Base-by-base conservation (phyloP, 2,797 vertebrate genomes). In the Allenopithecus nigroviridis region DNA sequence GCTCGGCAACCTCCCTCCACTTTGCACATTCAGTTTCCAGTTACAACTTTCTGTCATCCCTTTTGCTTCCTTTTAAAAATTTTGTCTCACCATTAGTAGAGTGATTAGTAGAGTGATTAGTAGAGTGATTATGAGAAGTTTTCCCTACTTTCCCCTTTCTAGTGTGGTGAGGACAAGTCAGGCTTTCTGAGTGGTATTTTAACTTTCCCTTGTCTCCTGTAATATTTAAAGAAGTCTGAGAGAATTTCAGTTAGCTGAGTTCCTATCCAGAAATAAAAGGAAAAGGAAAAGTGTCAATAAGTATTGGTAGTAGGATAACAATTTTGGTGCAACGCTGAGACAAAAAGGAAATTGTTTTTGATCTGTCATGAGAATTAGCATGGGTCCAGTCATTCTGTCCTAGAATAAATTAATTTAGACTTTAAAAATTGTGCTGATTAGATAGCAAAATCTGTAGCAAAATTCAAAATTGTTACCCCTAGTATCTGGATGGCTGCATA, bases 191-290 rank as follows among this genome's bases (percentile, higher is more conserved):
- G 41, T 48, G 21, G 8, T 9, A 16, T 74, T 91, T 59, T 80
- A 59, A 68, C 48, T 94, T 57, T 64, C 11, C 43, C 46, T 89
- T 43, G n/a, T 89, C 53, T 81, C 41, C 10, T 33, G 5, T 50
- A 50, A 28, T 33, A 22, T 76, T 81, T 72, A n/a, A 61, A 81
- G 74, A 75, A 74, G 50, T 59, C 39, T 17, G 24, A 88, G n/a
- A 87, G 53, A 76, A 46, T 85, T 64, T 55, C 46, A 16, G 0
- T 17, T 43, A 85, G 33, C 43, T 21, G 55, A 84, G 36, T 76
- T 96, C 89, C 43, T 84, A 55, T 68, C 39, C 41, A 76, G 39
- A 97, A 85, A 39, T 74, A 50, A 95, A 89, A 94, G 28, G 21
- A 17, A 90, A 64, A n/a, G 9, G 9, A 21, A 41, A 59, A 39